Evolutionary conservation across 2,113 vertebrate genomes (phyloP).

Genomic region (Myanophis thanlyinensis): DNA sequence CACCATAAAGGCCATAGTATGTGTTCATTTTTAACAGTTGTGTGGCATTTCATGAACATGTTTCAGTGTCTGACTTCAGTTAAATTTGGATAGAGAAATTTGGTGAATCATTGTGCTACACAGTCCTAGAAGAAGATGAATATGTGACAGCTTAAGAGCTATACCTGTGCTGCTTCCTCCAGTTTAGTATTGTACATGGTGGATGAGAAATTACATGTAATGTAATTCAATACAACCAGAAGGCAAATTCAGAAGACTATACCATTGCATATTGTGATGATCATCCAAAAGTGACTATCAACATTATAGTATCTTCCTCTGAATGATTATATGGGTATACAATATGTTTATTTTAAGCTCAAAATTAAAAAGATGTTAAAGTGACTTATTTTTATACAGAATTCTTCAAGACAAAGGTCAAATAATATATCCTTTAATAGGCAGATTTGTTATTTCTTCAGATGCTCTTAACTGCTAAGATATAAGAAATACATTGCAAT

Average conservation of each 20-base stretch:
- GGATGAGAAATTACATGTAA: background rate
- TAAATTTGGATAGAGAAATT: background rate
- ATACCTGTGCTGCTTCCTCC: background rate
- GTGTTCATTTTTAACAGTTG: constrained; percentile 26
- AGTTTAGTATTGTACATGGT: background rate
- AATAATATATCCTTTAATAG: background rate
- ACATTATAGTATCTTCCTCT: background rate
- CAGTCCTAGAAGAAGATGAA: background rate
- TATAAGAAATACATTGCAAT: background rate
- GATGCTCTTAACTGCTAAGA: too few species aligned
- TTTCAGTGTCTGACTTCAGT: background rate
- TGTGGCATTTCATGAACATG: background rate
- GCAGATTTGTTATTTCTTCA: background rate
- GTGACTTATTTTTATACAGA: background rate
- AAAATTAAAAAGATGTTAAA: background rate
- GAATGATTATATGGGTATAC: background rate
- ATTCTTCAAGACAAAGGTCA: background rate
- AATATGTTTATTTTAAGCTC: background rate
- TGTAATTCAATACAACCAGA: background rate
- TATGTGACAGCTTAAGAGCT: background rate
- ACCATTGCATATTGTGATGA: background rate
- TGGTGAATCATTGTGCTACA: background rate
- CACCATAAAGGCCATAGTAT: background rate
- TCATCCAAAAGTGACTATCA: background rate
- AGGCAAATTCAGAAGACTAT: background rate